phyloP scores from a whole-genome alignment of 2,888 invertebrate species.

The Volucella bombylans region DNA sequence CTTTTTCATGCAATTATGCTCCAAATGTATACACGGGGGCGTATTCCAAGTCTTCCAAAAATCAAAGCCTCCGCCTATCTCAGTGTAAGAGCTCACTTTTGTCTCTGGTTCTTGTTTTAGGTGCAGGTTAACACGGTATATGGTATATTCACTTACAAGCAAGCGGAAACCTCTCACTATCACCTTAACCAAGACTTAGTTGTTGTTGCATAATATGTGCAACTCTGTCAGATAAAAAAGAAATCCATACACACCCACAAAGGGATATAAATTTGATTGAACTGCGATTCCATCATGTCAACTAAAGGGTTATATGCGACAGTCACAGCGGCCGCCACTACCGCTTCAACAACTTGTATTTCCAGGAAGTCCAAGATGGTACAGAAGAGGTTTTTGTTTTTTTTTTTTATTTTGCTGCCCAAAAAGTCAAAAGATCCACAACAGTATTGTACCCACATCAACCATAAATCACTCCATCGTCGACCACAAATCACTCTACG shows the following conservation, averaged over 20 bases:
- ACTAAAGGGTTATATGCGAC: constrained; percentile 43
- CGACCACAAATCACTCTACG: constrained; percentile 75
- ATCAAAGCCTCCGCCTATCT: constrained; percentile 8
- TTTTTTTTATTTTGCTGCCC: neutral
- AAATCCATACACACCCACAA: constrained; percentile 1
- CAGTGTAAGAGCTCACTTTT: neutral
- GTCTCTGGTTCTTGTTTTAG: too few species aligned
- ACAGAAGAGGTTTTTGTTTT: constrained; percentile 20
- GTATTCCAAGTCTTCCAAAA: constrained; percentile 31
- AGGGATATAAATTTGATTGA: constrained; percentile 47
- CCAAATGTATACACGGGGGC: too few species aligned
- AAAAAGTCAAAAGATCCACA: constrained; percentile 32
- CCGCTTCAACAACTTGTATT: constrained; percentile 46
- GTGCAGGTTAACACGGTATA: too few species aligned
- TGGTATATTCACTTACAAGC: too few species aligned
- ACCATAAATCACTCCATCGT: constrained; percentile 74
- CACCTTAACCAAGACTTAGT: neutral
- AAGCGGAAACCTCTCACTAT: neutral
- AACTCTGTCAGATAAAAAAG: too few species aligned
- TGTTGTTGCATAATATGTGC: too few species aligned
- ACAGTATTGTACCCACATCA: constrained; percentile 72
- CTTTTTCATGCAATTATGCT: too few species aligned
- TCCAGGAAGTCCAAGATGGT: constrained; percentile 62
- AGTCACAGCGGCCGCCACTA: constrained; percentile 21
- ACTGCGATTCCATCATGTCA: constrained; percentile 67